These are phyloP conservation scores for Morbakka virulenta DNA, from an alignment of 30 jellyfish, hydroid and myxozoan genomes.

Conservation along the genomic window DNA sequence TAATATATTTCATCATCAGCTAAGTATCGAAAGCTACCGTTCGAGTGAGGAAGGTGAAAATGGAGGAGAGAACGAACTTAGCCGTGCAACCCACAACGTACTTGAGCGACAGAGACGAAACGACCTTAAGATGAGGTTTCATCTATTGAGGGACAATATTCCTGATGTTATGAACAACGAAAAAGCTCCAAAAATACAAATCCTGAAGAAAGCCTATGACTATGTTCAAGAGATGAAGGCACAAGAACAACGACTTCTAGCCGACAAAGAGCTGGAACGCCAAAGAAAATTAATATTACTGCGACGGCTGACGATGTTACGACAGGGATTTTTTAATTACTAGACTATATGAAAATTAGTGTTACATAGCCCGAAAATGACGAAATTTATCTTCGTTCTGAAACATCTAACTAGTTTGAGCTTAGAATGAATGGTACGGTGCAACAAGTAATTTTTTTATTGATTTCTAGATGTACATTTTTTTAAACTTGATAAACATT, in stretches of 20 bases:
- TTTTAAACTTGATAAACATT: too few species aligned
- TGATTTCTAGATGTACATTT: too few species aligned
- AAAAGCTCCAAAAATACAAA: slow-evolving; percentile 94
- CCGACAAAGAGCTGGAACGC: slow-evolving; percentile 83
- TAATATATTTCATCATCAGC: slow-evolving; percentile 7
- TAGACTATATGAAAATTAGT: too few species aligned
- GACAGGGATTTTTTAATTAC: slow-evolving; percentile 63
- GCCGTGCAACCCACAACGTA: slow-evolving; percentile 94
- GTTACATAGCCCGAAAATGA: too few species aligned
- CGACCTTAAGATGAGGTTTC: slow-evolving; percentile 90
- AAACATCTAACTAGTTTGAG: too few species aligned
- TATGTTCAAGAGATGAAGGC: slow-evolving; percentile 60
- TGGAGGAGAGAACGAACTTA: slow-evolving; percentile 51
- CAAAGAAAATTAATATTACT: slow-evolving; percentile 73
- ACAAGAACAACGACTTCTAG: slow-evolving; percentile 86
- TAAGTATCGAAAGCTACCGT: slow-evolving; percentile 34
- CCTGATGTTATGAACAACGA: slow-evolving; percentile 85
- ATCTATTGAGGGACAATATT: slow-evolving; percentile 75
- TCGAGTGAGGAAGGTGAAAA: slow-evolving; percentile 29
- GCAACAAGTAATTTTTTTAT: too few species aligned
- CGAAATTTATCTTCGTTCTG: too few species aligned
- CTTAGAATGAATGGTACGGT: too few species aligned
- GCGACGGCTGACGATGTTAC: slow-evolving; percentile 52
- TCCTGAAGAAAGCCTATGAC: slow-evolving; percentile 80
- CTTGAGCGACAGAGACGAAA: slow-evolving; percentile 91